phyloP scores from a whole-genome alignment of 2,888 invertebrate species.

The Incurvaria masculella region DNA sequence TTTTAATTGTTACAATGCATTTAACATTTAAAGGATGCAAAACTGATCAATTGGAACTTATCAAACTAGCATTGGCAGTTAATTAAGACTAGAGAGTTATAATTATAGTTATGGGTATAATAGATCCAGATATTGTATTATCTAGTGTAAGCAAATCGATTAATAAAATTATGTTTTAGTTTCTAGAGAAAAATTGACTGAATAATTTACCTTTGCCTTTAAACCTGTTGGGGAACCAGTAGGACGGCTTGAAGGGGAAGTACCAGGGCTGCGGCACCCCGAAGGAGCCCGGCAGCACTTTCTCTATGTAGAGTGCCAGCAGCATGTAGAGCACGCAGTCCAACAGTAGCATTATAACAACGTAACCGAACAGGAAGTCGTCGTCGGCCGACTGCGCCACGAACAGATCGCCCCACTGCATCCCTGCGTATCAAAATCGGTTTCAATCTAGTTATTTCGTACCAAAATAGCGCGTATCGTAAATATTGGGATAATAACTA shows the following conservation, averaged over 20 bases:
- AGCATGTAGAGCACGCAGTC: slow-evolving; percentile 69
- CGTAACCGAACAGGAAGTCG: slow-evolving; percentile 63
- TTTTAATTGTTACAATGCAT: too few relatives aligned
- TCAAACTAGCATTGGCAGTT: too few relatives aligned
- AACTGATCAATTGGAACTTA: too few relatives aligned
- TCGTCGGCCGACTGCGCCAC: slow-evolving; percentile 64
- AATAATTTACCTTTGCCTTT: slow-evolving; percentile 6
- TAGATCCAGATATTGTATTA: too few relatives aligned
- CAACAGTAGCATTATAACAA: slow-evolving; percentile 69
- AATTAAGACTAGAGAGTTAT: too few relatives aligned
- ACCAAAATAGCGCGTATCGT: too few relatives aligned
- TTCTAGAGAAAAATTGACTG: too few relatives aligned
- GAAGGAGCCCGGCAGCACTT: slow-evolving; percentile 80
- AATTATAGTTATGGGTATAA: too few relatives aligned
- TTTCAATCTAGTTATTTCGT: slow-evolving; percentile 1
- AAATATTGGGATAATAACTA: too few relatives aligned
- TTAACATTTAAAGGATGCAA: too few relatives aligned
- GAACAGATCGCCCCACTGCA: slow-evolving; percentile 64
- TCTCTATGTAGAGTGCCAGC: slow-evolving; percentile 82
- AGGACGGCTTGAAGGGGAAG: slow-evolving; percentile 63
- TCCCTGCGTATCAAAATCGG: slow-evolving; percentile 43
- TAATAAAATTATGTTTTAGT: too few relatives aligned
- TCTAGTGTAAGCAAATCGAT: too few relatives aligned
- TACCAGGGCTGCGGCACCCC: slow-evolving; percentile 83
- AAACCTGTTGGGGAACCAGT: slow-evolving; percentile 41